These are phyloP conservation scores for Myiotriccus ornatus DNA, from an alignment of 2,797 vertebrate genomes.

Conservation along the genomic window DNA sequence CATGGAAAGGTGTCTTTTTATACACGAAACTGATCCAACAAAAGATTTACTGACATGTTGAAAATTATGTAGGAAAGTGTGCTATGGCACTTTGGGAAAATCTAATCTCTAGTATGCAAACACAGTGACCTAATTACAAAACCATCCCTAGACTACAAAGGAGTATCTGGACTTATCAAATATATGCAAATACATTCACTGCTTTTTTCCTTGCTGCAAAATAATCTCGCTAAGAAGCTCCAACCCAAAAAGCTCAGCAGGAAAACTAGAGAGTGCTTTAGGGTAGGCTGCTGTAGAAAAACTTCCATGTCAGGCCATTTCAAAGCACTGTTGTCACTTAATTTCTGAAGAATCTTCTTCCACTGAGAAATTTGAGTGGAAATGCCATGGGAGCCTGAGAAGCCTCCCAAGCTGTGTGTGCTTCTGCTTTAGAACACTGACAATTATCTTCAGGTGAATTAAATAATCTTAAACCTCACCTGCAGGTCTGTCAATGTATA, in stretches of 20 bases:
- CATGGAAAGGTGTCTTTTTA: background rate
- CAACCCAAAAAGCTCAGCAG: background rate
- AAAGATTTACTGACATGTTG: background rate
- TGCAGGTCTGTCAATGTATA: background rate
- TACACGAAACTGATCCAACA: background rate
- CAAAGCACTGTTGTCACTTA: background rate
- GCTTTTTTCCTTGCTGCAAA: background rate
- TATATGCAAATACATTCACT: background rate
- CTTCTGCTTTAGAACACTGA: background rate
- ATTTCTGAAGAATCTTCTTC: background rate
- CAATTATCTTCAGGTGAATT: background rate
- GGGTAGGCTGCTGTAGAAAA: background rate
- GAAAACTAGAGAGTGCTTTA: background rate
- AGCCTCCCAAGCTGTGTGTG: background rate
- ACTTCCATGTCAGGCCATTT: background rate
- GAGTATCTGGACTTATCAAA: constrained; percentile 1
- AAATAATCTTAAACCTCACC: background rate
- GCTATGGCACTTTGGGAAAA: background rate
- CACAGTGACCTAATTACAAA: background rate
- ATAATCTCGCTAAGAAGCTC: background rate
- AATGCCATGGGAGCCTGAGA: background rate
- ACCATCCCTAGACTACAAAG: background rate
- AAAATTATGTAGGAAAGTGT: background rate
- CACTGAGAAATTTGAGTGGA: background rate
- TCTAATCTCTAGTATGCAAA: background rate